Percentiles rank a stretch among this genome's conserved stretches.
phyloP scores from a whole-genome alignment of 2,113 vertebrate genomes.

The Eulacestoma nigropectus region DNA sequence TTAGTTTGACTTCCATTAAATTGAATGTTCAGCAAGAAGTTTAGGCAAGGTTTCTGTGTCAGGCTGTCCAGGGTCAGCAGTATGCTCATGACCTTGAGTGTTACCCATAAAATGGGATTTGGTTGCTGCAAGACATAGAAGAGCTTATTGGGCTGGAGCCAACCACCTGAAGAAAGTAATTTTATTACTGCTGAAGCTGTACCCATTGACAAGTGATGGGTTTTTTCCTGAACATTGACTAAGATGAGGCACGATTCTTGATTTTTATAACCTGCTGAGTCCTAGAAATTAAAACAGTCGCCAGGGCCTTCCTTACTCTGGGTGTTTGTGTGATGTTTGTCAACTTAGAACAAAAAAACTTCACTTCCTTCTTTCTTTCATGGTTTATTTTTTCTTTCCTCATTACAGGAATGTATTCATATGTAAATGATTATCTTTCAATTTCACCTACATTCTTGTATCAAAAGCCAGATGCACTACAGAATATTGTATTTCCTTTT shows the following conservation, averaged over 20 bases:
- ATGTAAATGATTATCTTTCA: not conserved
- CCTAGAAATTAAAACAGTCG: not conserved
- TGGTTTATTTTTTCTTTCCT: not conserved
- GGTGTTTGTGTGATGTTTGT: not conserved
- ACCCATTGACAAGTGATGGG: fast-evolving
- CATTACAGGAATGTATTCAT: not conserved
- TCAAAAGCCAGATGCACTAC: not conserved
- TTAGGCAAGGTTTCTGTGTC: not conserved
- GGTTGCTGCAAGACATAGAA: not conserved
- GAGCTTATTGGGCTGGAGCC: not conserved
- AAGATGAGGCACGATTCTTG: not conserved
- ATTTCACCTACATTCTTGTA: not conserved
- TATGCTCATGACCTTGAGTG: not conserved
- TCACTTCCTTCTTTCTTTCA: not conserved
- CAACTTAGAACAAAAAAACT: not conserved
- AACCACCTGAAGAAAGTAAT: not conserved
- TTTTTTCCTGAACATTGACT: not conserved
- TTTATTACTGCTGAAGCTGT: not conserved
- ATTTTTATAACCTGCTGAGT: not conserved
- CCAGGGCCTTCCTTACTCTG: not conserved
- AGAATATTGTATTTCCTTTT: not conserved
- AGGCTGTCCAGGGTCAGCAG: not conserved
- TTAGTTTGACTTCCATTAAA: not conserved
- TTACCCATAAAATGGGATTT: not conserved
- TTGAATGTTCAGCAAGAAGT: not conserved